A percentile compares a stretch with the other conserved stretches of the same genome.
These are phyloP conservation scores for Drosophila mauritiana DNA, from an alignment of 1,140 invertebrate species.

Conservation along the genomic window DNA sequence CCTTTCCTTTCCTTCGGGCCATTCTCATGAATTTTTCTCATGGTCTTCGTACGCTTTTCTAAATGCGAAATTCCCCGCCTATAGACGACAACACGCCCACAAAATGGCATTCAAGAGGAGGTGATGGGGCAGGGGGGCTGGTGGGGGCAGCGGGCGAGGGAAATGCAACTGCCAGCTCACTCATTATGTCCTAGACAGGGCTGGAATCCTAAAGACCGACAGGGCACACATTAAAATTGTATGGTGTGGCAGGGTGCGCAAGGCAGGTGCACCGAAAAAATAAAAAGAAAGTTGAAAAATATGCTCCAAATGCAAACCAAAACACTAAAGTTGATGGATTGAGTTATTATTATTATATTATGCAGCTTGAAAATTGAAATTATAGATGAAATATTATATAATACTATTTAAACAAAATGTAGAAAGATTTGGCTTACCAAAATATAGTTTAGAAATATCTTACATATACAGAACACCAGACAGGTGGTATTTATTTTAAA, in stretches of 20 bases:
- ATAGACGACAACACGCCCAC: constrained; percentile 36
- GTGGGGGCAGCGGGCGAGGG: background rate
- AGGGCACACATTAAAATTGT: constrained; percentile 51
- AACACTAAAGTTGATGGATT: background rate
- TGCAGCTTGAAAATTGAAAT: too few species aligned
- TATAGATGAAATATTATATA: too few species aligned
- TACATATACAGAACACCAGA: too few species aligned
- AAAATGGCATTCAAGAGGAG: constrained; percentile 43
- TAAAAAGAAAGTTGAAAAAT: background rate
- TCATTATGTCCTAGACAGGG: constrained; percentile 57
- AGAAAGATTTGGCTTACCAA: too few species aligned
- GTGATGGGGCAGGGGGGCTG: background rate
- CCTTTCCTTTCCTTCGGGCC: constrained; percentile 3
- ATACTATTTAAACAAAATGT: too few species aligned
- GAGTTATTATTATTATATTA: too few species aligned
- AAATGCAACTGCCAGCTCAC: constrained; percentile 48
- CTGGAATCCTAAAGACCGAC: constrained; percentile 43
- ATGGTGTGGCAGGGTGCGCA: constrained; percentile 25
- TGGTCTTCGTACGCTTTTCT: constrained; percentile 43
- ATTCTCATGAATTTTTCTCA: constrained; percentile 50
- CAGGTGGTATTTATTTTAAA: too few species aligned
- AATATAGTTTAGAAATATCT: too few species aligned
- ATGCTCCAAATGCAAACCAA: background rate
- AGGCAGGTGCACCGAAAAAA: constrained; percentile 10
- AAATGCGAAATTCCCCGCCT: constrained; percentile 44